Evolutionary conservation across 1,140 invertebrate species (phyloP), one percentile per base, ranked within the genome.

Genomic region (Macrostomum lignano): DNA sequence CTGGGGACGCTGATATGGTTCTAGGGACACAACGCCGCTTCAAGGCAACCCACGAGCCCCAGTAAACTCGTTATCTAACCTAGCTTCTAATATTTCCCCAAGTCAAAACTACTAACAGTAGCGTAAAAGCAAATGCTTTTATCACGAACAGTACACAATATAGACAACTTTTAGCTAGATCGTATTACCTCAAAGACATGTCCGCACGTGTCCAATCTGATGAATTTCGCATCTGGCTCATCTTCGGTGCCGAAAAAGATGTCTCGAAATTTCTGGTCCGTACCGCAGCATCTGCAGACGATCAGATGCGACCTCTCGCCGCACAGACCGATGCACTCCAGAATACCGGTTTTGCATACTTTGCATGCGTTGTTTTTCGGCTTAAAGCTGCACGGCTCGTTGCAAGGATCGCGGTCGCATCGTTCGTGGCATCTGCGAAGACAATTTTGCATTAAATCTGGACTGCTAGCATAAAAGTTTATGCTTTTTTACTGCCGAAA

Each of bases 171-270:
- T n/a, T n/a, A n/a, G n/a, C n/a, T n/a, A n/a, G n/a, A n/a, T n/a
- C n/a, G n/a, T n/a, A n/a, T n/a, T n/a, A n/a, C n/a, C 44, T 70
- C 69, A 40, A 72, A 47, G 3, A 61, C 40, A 45, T 72, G 70
- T 4, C 51, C 44, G 45, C 70, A 73, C 45, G 72, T 68, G 42
- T 65, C 49, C 13, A 73, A 45, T 21, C 57, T 42, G 25, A 73
- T 52, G 46, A 70, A 51, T 33, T 39, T 37, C 2, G 46, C 40
- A 40, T 51, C 49, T 15, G 31, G 26, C 24, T 54, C 53, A 33
- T 59, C 51, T 43, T 60, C 55, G 9, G 33, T 38, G 2, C 55
- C 56, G 40, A 59, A 58, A 26, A 70, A 58, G 37, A 72, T 61
- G 13, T 52, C 58, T 17, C n/a, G 50, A 51, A 0, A 68, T 43